Percentiles rank a stretch among this genome's conserved stretches.
phyloP scores from a whole-genome alignment of 2,113 vertebrate species.

The Peromyscus maniculatus region DNA sequence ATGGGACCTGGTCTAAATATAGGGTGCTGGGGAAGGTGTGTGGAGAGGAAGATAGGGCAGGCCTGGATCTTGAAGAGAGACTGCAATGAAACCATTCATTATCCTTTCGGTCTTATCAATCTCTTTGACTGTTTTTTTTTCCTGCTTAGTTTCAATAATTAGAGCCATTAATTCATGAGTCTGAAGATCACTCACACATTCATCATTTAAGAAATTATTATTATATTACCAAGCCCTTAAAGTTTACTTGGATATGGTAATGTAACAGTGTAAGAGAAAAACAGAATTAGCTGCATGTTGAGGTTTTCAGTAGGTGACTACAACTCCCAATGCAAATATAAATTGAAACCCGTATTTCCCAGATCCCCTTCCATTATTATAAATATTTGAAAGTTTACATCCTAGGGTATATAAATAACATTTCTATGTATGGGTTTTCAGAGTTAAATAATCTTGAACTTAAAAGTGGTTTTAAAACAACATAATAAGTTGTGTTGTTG shows the following conservation, averaged over 20 bases:
- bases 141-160: constrained; percentile 28
- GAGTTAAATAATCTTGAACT: constrained; percentile 59
- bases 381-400: constrained; percentile 49
- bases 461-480: constrained; percentile 41
- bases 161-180: constrained; percentile 24
- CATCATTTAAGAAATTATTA: constrained; percentile 39
- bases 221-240: background rate
- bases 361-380: background rate
- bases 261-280: constrained; percentile 54
- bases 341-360: constrained; percentile 42
- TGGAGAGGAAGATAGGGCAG: background rate
- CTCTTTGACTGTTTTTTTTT: background rate
- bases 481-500: background rate
- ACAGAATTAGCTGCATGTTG: constrained; percentile 36
- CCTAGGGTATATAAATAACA: constrained; percentile 19
- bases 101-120: background rate
- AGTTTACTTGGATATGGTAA: constrained; percentile 23
- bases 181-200: constrained; percentile 12
- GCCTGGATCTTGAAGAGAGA: background rate
- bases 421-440: constrained; percentile 47
- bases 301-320: constrained; percentile 34
- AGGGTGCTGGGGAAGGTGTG: background rate
- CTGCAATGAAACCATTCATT: background rate
- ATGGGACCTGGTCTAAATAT: background rate
- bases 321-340: constrained; percentile 58